Evolutionary conservation across 2,888 invertebrate species (phyloP).

Genomic region (Morpho deidamia): DNA sequence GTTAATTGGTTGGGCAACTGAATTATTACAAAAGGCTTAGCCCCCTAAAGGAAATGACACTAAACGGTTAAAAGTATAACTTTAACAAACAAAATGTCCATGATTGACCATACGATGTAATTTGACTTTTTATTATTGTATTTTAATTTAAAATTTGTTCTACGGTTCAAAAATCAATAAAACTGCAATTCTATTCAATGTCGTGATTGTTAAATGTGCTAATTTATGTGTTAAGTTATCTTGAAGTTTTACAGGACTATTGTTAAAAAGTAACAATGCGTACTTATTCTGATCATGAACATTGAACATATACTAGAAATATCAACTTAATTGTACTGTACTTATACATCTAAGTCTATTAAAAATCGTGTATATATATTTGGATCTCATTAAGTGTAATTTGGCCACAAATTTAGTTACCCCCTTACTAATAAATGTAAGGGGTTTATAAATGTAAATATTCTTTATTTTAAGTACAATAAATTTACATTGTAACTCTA

Average conservation of each 20-base stretch:
- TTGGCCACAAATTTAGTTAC: conserved; percentile 77
- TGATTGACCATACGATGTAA: conserved; percentile 15
- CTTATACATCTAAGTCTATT: conserved; percentile 58
- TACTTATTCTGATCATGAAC: neutral
- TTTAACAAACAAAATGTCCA: conserved; percentile 2
- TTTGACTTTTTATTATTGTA: neutral
- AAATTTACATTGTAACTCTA: conserved; percentile 72
- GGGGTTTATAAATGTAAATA: conserved; percentile 69
- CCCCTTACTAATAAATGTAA: conserved; percentile 65
- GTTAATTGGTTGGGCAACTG: conserved; percentile 22
- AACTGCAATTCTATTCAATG: no score
- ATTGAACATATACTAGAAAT: conserved; percentile 26
- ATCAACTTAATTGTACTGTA: conserved; percentile 38
- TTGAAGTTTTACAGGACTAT: no score
- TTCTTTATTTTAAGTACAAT: conserved; percentile 57
- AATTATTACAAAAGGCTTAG: conserved; percentile 8
- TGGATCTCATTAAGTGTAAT: conserved; percentile 74
- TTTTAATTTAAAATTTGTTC: neutral
- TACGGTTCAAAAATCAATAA: no score
- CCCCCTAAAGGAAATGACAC: conserved; percentile 2
- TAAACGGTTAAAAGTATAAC: neutral
- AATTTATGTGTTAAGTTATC: no score
- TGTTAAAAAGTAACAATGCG: no score
- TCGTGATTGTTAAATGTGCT: no score
- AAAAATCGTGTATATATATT: conserved; percentile 74